These are phyloP conservation scores for Exephanes ischioxanthus DNA, from an alignment of 2,888 invertebrate genomes.

Conservation along the genomic window DNA sequence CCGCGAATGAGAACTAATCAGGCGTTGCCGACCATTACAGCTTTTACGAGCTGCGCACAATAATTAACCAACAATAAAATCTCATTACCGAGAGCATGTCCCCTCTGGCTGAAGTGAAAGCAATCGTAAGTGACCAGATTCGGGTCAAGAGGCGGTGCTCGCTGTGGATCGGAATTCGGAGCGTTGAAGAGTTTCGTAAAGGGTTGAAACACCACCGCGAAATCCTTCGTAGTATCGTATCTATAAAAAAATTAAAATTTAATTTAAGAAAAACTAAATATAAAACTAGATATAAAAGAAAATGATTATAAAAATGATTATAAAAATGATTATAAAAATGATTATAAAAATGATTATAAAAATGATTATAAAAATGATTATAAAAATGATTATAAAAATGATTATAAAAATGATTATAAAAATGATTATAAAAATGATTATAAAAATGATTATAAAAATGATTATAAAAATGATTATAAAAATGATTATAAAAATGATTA, in stretches of 20 bases:
- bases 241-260: constrained; percentile 76
- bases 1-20: neutral
- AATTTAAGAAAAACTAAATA: constrained; percentile 13
- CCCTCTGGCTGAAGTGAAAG: constrained; percentile 93
- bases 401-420: too few relatives aligned
- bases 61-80: constrained; percentile 5
- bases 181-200: constrained; percentile 91
- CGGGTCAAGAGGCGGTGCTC: constrained; percentile 87
- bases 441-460: too few relatives aligned
- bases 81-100: constrained; percentile 89
- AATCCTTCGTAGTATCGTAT: constrained; percentile 89
- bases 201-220: constrained; percentile 91
- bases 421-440: too few relatives aligned
- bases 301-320: too few relatives aligned
- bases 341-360: too few relatives aligned
- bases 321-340: too few relatives aligned
- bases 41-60: neutral
- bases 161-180: constrained; percentile 85
- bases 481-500: too few relatives aligned
- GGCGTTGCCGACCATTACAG: neutral
- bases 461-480: too few relatives aligned
- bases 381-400: too few relatives aligned
- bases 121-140: constrained; percentile 91
- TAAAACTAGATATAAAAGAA: constrained; percentile 9
- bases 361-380: too few relatives aligned